Evolutionary conservation across 1,140 invertebrate species (phyloP), one percentile per base, ranked within the genome.

Genomic region (Drosophila biarmipes): DNA sequence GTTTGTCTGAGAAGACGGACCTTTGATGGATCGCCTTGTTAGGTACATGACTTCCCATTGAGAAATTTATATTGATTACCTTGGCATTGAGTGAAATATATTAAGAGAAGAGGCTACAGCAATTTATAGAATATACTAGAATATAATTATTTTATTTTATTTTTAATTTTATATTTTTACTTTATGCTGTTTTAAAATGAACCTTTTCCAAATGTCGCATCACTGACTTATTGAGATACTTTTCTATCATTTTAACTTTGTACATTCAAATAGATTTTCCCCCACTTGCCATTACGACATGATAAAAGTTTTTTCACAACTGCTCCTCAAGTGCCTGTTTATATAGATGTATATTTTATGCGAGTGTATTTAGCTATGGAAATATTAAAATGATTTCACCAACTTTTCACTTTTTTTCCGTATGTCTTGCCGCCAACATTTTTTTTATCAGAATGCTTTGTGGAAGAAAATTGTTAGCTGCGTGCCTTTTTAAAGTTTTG

Each of bases 381-480:
- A 51, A 63, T 69, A 49, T 54, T 43, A 80, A 80, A 80, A 76
- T 67, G 40, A 61, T 80, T 82, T 84, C 56, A 31, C 78, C 78
- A 84, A 85, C 80, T 85, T 84, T 84, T 73, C 40, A 72, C 38
- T 45, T 46, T 27, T 52, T 61, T 57, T 24, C 24, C 34, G 57
- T 49, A 29, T 46, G 48, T 54, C 56, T 51, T 62, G 68, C 55
- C 51, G 27, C 45, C 12, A 77, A 85, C 57, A n/a, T 61, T 85
- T 82, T 76, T 81, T 77, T 81, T 62, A 45, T 67, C 29, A 66
- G 56, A 76, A 84, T 77, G 68, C 63, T 62, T 29, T 62, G 40
- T 52, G 46, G 21, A 48, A 38, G 51, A 29, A 63, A 51, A 48
- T 53, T 53, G 54, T 63, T 31, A 35, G 49, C 66, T 59, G 51